Conservation (phyloP, 2,797 vertebrate species). For the Siniperca scherzeri region DNA sequence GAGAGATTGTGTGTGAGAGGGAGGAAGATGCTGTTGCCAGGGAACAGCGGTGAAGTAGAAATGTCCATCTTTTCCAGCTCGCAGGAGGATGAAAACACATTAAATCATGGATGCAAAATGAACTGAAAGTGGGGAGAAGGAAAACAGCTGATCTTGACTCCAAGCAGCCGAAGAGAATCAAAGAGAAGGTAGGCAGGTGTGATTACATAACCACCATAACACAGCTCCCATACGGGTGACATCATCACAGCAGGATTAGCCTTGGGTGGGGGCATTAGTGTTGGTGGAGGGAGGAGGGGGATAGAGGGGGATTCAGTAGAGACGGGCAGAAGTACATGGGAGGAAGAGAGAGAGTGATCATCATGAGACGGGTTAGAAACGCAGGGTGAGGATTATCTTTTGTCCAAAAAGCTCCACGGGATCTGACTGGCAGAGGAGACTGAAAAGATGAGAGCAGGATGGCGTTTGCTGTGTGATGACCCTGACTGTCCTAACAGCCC, state of each 20-base stretch:
- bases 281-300: conserved; percentile 32
- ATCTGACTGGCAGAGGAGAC: conserved; percentile 6
- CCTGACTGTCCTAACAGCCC: conserved; percentile 30
- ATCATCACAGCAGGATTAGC: conserved; percentile 81
- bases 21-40: conserved; percentile 86
- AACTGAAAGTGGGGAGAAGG: conserved; percentile 36
- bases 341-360: conserved; percentile 37
- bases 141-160: conserved; percentile 52
- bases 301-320: conserved; percentile 30
- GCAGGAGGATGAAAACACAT: conserved; percentile 31
- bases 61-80: conserved; percentile 64
- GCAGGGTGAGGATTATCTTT: conserved; percentile 49
- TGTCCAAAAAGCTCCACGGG: conserved; percentile 42
- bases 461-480: conserved; percentile 29
- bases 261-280: conserved; percentile 58
- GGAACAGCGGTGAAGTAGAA: conserved; percentile 77
- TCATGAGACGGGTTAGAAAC: conserved; percentile 43
- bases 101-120: conserved; percentile 37
- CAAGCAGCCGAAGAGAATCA: conserved; percentile 17
- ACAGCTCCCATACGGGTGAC: conserved; percentile 71
- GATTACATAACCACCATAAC: conserved; percentile 79
- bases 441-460: conserved; percentile 47
- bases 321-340: conserved; percentile 20
- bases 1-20: conserved; percentile 52
- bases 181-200: conserved; percentile 72